Base-by-base conservation (phyloP, 2,113 vertebrate genomes). In the Cercopithecus mona region DNA sequence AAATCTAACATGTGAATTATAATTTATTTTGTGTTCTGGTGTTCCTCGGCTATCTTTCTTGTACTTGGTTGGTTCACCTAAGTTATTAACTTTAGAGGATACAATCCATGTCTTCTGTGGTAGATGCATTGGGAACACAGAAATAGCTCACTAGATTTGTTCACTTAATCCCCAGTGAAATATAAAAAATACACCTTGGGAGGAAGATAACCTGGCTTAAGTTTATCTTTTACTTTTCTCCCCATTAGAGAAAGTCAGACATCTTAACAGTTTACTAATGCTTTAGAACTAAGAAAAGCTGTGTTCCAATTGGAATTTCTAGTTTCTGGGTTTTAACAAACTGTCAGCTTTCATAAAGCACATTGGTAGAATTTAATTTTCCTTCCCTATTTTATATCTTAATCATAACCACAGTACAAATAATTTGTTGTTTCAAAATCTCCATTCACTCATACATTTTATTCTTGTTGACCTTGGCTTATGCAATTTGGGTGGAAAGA, bases 401-500 rank as follows among this genome's bases (percentile, higher is more conserved):
- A 64, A 68, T 95, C 61, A 83, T 45, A 75, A 80, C 55, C 38
- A 61, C 9, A 50, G 68, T 73, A 70, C 52, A 93, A 90, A 90
- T 73, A 76, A 48, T 68, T 43, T 83, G 25, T 79, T 95, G 82
- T 38, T 90, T 93, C 76, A 79, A 95, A 88, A 84, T 48, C 50
- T 89, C 83, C 72, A 72, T 61, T 84, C 57, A 83, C 30, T 82
- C 59, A 50, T 27, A 30, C 38, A 22, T 73, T 81, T 96, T 90
- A 79, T 80, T 83, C 38, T 96, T 97, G 64, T 61, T 93, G 81
- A 90, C 35, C 4, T 97, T 83, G 70, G 76, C 76, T 90, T 66
- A 66, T 79, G 40, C 61, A 79, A 72, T 66, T 78, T 90, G 68
- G 68, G 79, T 64, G 50, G 90, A 83, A 83, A 55, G 30, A 57